phyloP scores from a whole-genome alignment of 2,797 vertebrate species.

The Rhinichthys osculus region DNA sequence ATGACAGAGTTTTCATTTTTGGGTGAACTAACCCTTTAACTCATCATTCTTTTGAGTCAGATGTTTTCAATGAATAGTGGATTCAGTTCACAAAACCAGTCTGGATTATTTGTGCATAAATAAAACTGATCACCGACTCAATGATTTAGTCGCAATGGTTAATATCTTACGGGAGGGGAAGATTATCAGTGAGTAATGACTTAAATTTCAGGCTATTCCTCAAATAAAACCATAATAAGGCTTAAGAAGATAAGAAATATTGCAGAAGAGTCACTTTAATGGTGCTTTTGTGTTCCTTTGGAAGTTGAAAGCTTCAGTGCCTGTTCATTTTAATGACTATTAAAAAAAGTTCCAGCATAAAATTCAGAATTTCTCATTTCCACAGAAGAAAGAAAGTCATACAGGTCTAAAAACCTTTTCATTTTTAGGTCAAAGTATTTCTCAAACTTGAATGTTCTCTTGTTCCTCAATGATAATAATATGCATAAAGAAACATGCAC shows the following conservation, averaged over 20 bases:
- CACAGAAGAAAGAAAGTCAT: neutral
- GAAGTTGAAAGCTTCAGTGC: neutral
- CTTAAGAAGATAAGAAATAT: neutral
- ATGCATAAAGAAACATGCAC: constrained; percentile 60
- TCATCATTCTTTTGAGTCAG: neutral
- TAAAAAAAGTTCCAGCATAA: neutral
- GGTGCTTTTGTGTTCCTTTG: neutral
- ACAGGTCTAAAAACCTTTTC: neutral
- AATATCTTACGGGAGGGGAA: neutral
- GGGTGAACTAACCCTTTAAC: neutral
- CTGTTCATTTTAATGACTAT: neutral
- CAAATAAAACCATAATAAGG: neutral
- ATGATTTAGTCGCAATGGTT: neutral
- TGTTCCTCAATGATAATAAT: neutral
- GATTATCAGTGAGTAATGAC: neutral
- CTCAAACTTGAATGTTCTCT: neutral
- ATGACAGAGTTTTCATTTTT: too few relatives aligned
- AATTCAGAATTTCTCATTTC: neutral
- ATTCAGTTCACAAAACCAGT: neutral
- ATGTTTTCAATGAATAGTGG: neutral
- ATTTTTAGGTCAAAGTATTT: neutral
- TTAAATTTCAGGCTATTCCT: neutral
- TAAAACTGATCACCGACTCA: neutral
- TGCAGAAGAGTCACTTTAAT: neutral
- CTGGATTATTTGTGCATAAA: neutral